Conservation (phyloP, 2,113 vertebrate species). For the Cinclus mexicanus region DNA sequence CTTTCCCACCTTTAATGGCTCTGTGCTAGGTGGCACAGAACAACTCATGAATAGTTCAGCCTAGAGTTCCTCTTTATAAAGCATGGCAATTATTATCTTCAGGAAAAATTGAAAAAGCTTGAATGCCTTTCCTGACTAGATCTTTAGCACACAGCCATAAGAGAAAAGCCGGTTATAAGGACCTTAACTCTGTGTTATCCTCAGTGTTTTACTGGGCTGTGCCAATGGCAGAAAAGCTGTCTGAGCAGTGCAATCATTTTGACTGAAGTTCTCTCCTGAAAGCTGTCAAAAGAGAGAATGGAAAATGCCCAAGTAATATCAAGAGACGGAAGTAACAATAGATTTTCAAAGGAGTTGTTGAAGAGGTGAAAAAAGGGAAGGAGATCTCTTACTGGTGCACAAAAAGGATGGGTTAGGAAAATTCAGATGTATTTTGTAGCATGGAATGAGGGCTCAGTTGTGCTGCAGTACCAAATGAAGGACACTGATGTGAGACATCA, state of each 20-base stretch:
- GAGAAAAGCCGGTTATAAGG: background rate
- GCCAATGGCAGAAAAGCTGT: background rate
- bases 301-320: background rate
- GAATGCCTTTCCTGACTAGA: background rate
- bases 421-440: background rate
- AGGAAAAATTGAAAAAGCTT: background rate
- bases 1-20: background rate
- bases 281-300: background rate
- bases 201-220: background rate
- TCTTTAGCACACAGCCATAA: background rate
- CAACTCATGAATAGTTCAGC: background rate
- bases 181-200: background rate
- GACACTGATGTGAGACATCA: background rate
- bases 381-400: background rate
- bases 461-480: background rate
- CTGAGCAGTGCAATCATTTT: background rate
- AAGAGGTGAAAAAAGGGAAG: background rate
- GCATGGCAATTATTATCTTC: background rate
- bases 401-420: background rate
- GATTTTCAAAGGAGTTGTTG: background rate
- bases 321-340: background rate
- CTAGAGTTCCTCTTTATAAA: background rate
- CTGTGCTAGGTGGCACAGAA: background rate
- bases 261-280: background rate
- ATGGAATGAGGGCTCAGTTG: background rate